phyloP scores from a whole-genome alignment of 2,797 vertebrate species.

The Picus viridis region DNA sequence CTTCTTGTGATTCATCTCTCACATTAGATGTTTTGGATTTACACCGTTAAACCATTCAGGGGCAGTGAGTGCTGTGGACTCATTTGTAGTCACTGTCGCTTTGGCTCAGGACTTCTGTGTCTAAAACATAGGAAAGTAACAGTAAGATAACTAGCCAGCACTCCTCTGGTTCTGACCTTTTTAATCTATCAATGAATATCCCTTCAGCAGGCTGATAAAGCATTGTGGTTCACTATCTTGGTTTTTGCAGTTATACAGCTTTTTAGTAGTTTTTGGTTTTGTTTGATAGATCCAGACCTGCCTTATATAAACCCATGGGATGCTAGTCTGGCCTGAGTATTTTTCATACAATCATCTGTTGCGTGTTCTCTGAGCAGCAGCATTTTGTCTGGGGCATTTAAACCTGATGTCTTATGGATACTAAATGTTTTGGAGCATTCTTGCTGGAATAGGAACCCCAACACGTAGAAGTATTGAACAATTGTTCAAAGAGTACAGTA shows the following conservation, averaged over 20 bases:
- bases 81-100: background rate
- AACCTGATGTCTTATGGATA: background rate
- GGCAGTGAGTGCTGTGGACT: background rate
- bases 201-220: background rate
- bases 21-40: background rate
- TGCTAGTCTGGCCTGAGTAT: background rate
- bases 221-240: background rate
- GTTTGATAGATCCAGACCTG: background rate
- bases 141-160: background rate
- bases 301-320: background rate
- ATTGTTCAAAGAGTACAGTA: background rate
- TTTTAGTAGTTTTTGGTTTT: background rate
- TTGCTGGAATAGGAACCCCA: background rate
- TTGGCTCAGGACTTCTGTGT: background rate
- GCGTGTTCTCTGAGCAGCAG: background rate
- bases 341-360: background rate
- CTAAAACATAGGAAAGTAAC: background rate
- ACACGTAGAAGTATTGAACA: background rate
- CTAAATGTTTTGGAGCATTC: background rate
- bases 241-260: background rate
- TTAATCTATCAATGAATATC: background rate
- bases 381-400: background rate
- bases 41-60: background rate
- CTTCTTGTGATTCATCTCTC: background rate
- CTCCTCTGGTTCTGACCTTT: background rate